Evolutionary conservation across 2,797 vertebrate species (phyloP), one percentile per base, ranked within the genome.

Genomic region (Phyllotis vaccarum): DNA sequence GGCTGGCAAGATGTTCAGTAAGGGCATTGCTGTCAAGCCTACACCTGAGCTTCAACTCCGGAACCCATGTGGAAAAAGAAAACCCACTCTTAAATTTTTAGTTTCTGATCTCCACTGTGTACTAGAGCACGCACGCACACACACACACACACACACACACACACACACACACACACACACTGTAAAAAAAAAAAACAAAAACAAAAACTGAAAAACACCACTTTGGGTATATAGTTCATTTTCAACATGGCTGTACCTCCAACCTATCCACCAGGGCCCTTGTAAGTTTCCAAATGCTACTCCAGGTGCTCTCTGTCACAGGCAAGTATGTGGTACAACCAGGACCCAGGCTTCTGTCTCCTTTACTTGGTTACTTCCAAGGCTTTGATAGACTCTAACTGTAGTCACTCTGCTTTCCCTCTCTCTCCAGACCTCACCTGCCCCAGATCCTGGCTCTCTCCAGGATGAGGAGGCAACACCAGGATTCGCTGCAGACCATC

Each of bases 341-440:
- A 80, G 68, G 46, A 31, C 29, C 49, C 8, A 22, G 46, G 37
- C 31, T 79, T 54, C 92, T n/a, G 27, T 40, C 2, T 66, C 29
- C 3, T 12, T 14, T 49, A 1, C 17, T 37, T 14, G 66, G 68
- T 21, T 37, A 80, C 34, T 68, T 49, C 16, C 0, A 29, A 68
- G 58, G 34, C 37, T 17, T 14, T 56, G 19, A 12, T 24, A 7
- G 75, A 60, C 56, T 64, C 74, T 80, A 34, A 93, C 70, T 3
- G 95, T 29, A 24, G 52, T 24, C 46, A 29, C 6, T 46, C 89
- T 31, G 86, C 96, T 83, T 22, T 34, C 49, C 14, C 3, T 68
- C 11, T 92, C n/a, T 88, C 95, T 58, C 34, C 98, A 99, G 99
- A 98, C 98, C 83, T 97, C 95, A 0, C 96, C 94, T 16, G 97